A percentile compares a stretch with the other conserved stretches of the same genome.
These are phyloP conservation scores for Murina feae DNA, from an alignment of 2,113 vertebrate genomes.

Conservation along the genomic window DNA sequence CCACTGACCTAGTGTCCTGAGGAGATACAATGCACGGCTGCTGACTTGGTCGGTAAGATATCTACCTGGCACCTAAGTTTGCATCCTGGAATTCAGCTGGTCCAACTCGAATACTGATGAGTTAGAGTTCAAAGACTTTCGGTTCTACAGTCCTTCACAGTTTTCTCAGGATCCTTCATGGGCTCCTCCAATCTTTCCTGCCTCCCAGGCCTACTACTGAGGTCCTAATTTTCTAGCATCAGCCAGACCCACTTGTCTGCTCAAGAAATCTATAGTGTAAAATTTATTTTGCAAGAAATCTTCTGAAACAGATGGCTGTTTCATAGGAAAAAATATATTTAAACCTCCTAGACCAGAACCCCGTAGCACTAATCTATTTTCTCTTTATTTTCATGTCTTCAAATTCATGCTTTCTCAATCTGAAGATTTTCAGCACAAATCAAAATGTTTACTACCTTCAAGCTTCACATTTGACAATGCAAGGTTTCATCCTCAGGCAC, in stretches of 20 bases:
- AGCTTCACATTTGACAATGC: neutral
- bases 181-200: neutral
- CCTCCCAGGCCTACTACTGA: neutral
- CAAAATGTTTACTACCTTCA: neutral
- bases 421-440: neutral
- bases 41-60: neutral
- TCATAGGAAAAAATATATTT: neutral
- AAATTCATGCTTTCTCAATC: neutral
- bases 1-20: neutral
- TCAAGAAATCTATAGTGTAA: neutral
- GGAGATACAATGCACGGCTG: neutral
- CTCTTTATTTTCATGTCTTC: neutral
- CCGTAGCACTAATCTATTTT: neutral
- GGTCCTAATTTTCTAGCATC: neutral
- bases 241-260: neutral
- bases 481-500: neutral
- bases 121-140: neutral
- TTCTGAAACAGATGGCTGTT: neutral
- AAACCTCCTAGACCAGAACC: neutral
- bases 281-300: neutral
- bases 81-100: neutral
- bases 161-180: neutral
- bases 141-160: neutral
- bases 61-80: neutral
- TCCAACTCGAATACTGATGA: neutral